Conservation (phyloP, 2,113 vertebrate genomes). For the Furnarius figulus region DNA sequence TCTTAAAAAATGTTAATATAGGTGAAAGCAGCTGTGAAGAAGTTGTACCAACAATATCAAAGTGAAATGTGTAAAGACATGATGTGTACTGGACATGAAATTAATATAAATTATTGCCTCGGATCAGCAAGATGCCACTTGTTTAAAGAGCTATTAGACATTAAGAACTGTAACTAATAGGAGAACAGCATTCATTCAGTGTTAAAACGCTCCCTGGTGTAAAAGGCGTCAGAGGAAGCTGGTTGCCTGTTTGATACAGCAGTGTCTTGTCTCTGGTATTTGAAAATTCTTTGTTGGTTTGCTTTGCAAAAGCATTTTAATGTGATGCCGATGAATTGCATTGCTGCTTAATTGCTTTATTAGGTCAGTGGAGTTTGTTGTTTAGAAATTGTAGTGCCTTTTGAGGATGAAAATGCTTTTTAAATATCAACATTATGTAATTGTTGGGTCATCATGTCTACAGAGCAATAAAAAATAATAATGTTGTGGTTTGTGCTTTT, state of each 20-base stretch:
- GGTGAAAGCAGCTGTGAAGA: neutral
- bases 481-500: neutral
- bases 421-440: neutral
- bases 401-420: neutral
- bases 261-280: neutral
- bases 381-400: neutral
- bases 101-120: neutral
- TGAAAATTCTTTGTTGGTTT: slow-evolving; percentile 3
- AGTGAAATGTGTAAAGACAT: neutral
- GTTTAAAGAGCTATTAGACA: neutral
- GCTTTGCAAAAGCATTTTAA: neutral
- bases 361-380: neutral
- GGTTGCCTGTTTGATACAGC: neutral
- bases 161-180: neutral
- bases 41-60: neutral
- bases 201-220: neutral
- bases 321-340: neutral
- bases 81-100: neutral
- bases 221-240: neutral
- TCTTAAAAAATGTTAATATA: neutral
- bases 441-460: neutral
- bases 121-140: neutral
- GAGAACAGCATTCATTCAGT: neutral
- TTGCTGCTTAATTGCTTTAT: slow-evolving; percentile 13
- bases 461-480: neutral